Percentiles rank a stretch among this genome's conserved stretches.
These are phyloP conservation scores for Oostethus manadensis DNA, from an alignment of 2,113 vertebrate species.

Conservation along the genomic window DNA sequence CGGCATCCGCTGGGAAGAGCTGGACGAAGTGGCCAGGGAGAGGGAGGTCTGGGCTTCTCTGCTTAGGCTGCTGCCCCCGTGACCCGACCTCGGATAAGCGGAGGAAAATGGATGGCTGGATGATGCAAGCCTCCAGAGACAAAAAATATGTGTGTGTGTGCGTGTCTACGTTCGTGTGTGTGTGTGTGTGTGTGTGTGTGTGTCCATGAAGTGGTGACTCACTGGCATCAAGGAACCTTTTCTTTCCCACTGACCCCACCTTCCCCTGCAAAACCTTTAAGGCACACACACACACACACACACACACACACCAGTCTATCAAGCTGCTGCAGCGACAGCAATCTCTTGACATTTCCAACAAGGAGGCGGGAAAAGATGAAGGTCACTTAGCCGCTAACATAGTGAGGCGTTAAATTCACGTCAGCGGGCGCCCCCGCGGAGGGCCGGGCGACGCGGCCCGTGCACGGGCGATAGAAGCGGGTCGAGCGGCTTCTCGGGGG, in stretches of 20 bases:
- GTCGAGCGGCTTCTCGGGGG: too few relatives aligned
- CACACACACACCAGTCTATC: slow-evolving; percentile 39
- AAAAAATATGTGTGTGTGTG: neutral
- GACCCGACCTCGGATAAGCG: too few relatives aligned
- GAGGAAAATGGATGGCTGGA: too few relatives aligned
- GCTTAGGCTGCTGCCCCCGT: too few relatives aligned
- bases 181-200: slow-evolving; percentile 1
- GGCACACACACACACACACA: slow-evolving; percentile 11
- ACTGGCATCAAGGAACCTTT: slow-evolving; percentile 20
- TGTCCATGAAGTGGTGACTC: slow-evolving; percentile 2
- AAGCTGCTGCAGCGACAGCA: slow-evolving; percentile 26
- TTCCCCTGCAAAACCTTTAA: slow-evolving; percentile 20
- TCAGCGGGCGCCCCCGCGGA: slow-evolving; percentile 14
- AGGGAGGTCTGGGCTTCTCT: too few relatives aligned
- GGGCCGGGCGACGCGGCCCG: too few relatives aligned
- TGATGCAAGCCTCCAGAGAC: too few relatives aligned
- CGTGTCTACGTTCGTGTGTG: too few relatives aligned
- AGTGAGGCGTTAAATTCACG: slow-evolving; percentile 12
- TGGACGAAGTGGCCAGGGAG: too few relatives aligned
- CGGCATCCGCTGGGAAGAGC: too few relatives aligned
- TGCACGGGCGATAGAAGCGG: too few relatives aligned
- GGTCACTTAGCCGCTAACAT: slow-evolving; percentile 24
- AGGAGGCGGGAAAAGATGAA: slow-evolving; percentile 18
- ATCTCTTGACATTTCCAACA: slow-evolving; percentile 50
- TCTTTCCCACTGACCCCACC: slow-evolving; percentile 27